Conservation (phyloP, 1,140 invertebrate species). For the Cyphomyrmex costatus region DNA sequence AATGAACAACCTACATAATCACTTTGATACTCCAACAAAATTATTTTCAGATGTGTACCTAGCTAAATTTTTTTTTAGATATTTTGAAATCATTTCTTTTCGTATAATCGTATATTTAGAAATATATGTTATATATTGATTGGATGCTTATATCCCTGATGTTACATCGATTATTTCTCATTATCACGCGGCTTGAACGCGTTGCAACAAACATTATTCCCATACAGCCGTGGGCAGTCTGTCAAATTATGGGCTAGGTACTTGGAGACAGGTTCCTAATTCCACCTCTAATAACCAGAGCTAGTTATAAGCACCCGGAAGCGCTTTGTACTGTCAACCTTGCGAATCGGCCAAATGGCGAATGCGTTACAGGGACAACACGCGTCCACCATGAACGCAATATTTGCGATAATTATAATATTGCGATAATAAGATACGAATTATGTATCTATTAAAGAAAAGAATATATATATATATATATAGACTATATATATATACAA, state of each 20-base stretch:
- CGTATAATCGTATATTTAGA: neutral
- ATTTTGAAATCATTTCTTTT: no score
- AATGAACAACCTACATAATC: no score
- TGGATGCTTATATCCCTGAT: slow-evolving; percentile 1
- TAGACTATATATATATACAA: no score
- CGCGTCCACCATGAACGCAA: neutral
- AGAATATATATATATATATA: no score
- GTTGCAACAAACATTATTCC: neutral
- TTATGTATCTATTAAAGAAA: no score
- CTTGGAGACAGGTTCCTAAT: slow-evolving; percentile 47
- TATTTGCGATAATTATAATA: slow-evolving; percentile 9
- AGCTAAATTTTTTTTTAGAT: no score
- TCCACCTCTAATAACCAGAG: slow-evolving; percentile 49
- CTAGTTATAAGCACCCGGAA: slow-evolving; percentile 16
- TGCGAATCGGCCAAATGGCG: slow-evolving; percentile 18
- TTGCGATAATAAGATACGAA: no score
- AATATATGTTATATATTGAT: neutral
- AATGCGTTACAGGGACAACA: neutral
- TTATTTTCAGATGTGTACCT: no score
- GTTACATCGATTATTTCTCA: neutral
- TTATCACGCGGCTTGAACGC: neutral
- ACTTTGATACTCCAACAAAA: no score
- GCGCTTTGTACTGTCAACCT: slow-evolving; percentile 47
- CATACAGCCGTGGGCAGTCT: slow-evolving; percentile 32
- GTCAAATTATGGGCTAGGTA: slow-evolving; percentile 35